Conservation (phyloP, 2,113 vertebrate species). For the Noturus placidus region DNA sequence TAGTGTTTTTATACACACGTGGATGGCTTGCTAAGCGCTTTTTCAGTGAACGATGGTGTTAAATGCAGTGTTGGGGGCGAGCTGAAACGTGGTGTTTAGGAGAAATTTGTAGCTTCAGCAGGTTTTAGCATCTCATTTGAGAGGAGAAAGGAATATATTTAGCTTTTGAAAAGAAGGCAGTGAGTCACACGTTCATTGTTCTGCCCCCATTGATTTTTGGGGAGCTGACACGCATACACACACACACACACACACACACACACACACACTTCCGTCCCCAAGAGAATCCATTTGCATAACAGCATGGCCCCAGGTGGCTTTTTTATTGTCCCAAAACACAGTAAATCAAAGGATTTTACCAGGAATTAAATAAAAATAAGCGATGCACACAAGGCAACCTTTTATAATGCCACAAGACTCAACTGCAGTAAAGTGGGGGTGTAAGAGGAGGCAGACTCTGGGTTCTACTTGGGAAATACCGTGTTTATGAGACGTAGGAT, state of each 20-base stretch:
- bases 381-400: not conserved
- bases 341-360: slow-evolving; percentile 14
- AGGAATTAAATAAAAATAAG: slow-evolving; percentile 22
- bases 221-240: not conserved
- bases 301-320: slow-evolving; percentile 21
- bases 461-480: not conserved
- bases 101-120: slow-evolving; percentile 40
- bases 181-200: slow-evolving; percentile 49
- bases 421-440: slow-evolving; percentile 4
- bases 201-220: slow-evolving; percentile 42
- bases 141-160: slow-evolving; percentile 54
- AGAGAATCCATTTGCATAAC: slow-evolving; percentile 58
- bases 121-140: slow-evolving; percentile 23
- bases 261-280: slow-evolving; percentile 9
- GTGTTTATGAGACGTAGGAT: not conserved
- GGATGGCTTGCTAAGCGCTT: slow-evolving; percentile 27
- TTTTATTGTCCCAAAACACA: slow-evolving; percentile 32
- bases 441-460: slow-evolving; percentile 1
- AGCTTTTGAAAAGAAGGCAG: slow-evolving; percentile 31
- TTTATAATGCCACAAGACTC: slow-evolving; percentile 27
- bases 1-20: slow-evolving; percentile 6
- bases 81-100: slow-evolving; percentile 36
- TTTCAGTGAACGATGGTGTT: not conserved
- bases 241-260: slow-evolving; percentile 9
- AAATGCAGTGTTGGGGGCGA: not conserved